Evolutionary conservation across 1,140 invertebrate species (phyloP).

Genomic region (Anoplophora glabripennis): DNA sequence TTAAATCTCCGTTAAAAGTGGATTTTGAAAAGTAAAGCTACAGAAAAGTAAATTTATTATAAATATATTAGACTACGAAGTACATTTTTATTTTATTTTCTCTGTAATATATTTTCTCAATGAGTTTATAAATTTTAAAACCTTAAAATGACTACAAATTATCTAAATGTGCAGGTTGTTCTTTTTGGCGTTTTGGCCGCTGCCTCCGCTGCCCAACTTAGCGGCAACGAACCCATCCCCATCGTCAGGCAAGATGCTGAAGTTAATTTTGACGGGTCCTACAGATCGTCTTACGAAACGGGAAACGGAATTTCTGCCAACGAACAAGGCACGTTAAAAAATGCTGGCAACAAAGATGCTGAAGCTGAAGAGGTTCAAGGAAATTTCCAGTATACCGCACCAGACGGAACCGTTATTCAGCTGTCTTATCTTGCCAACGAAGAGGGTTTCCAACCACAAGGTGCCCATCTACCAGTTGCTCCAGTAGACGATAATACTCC

Average conservation of each 20-base stretch:
- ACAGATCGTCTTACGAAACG: conserved; percentile 48
- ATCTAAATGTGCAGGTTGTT: conserved; percentile 3
- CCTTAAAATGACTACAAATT: not conserved
- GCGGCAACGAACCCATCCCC: conserved; percentile 55
- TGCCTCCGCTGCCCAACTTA: conserved; percentile 49
- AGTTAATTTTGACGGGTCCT: conserved; percentile 65
- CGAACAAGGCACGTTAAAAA: conserved; percentile 46
- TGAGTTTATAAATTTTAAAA: no score
- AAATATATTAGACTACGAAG: not conserved
- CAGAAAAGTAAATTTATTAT: no score
- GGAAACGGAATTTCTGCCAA: conserved; percentile 29
- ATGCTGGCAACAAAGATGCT: conserved; percentile 55
- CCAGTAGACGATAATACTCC: conserved; percentile 44
- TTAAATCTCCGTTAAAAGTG: no score
- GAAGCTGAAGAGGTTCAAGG: conserved; percentile 59
- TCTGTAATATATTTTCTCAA: no score
- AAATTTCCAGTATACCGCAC: conserved; percentile 73
- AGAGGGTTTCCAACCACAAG: conserved; percentile 27
- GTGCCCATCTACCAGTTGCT: conserved; percentile 46
- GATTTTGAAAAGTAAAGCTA: no score
- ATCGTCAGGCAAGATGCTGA: conserved; percentile 60
- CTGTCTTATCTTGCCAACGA: conserved; percentile 24
- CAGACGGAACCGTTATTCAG: conserved; percentile 60
- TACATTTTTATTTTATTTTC: no score
- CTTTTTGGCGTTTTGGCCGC: conserved; percentile 4